Conservation (phyloP, 1,140 invertebrate genomes). For the Drosophila auraria region DNA sequence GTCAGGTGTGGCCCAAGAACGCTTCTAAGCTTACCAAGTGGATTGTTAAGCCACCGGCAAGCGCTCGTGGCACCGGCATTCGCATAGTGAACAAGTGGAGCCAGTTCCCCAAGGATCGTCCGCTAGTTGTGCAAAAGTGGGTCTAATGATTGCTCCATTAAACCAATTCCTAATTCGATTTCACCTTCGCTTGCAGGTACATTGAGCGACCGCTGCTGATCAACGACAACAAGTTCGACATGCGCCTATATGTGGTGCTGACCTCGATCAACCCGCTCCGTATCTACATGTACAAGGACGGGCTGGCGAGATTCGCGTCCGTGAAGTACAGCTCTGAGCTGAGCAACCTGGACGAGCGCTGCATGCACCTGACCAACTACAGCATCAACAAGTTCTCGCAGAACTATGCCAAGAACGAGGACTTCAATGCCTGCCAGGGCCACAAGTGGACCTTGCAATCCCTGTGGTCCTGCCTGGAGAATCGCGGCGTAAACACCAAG, state of each 20-base stretch:
- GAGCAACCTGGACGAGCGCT: conserved; percentile 93
- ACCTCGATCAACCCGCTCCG: conserved; percentile 97
- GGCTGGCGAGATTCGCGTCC: conserved; percentile 96
- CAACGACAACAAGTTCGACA: conserved; percentile 96
- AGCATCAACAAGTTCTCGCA: conserved; percentile 97
- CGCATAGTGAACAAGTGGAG: conserved; percentile 96
- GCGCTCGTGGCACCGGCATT: conserved; percentile 97
- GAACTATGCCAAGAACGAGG: conserved; percentile 94
- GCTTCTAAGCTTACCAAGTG: conserved; percentile 89
- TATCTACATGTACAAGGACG: conserved; percentile 98
- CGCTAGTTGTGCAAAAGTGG: conserved; percentile 94
- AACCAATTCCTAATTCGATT: background rate
- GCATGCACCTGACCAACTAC: conserved; percentile 99
- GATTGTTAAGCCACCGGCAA: conserved; percentile 96
- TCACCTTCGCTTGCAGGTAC: conserved; percentile 86
- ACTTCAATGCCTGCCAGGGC: conserved; percentile 92
- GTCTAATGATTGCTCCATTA: background rate
- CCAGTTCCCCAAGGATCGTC: conserved; percentile 95
- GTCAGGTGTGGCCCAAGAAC: conserved; percentile 93
- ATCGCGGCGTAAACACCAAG: conserved; percentile 90
- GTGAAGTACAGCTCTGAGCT: conserved; percentile 94
- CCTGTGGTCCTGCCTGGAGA: conserved; percentile 90
- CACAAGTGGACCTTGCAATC: conserved; percentile 95
- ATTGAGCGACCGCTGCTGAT: conserved; percentile 95
- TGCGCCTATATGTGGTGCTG: conserved; percentile 97